These are phyloP conservation scores for Clarias fuscus DNA, from an alignment of 2,797 vertebrate genomes.

Conservation along the genomic window DNA sequence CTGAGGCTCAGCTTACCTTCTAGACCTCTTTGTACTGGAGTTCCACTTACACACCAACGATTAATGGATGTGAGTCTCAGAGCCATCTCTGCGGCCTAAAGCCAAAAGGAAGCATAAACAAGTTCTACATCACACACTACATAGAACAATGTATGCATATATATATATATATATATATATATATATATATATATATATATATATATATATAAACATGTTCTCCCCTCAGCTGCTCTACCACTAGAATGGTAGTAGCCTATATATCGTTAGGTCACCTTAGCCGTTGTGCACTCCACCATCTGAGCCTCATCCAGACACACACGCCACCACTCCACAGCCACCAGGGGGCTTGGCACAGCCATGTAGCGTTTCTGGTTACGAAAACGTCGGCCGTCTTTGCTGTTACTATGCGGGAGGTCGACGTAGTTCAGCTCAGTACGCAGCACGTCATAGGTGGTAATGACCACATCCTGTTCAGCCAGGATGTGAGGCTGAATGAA, in stretches of 20 bases:
- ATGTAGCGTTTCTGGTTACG: slow-evolving; percentile 98
- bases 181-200: too few species aligned
- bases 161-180: too few species aligned
- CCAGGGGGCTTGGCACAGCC: slow-evolving; percentile 96
- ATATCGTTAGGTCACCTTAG: slow-evolving; percentile 77
- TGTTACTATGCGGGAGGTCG: slow-evolving; percentile 96
- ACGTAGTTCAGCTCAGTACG: slow-evolving; percentile 95
- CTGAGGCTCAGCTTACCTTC: slow-evolving; percentile 80
- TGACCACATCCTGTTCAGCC: slow-evolving; percentile 95
- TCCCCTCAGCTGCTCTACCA: neutral
- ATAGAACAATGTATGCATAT: too few species aligned
- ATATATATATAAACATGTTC: too few species aligned
- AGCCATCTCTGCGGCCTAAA: slow-evolving; percentile 97
- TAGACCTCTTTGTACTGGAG: slow-evolving; percentile 94
- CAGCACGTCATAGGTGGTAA: slow-evolving; percentile 96
- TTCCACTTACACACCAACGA: slow-evolving; percentile 98
- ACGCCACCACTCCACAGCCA: slow-evolving; percentile 99
- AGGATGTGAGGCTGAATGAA: slow-evolving; percentile 94
- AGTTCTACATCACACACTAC: neutral
- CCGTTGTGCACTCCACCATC: slow-evolving; percentile 97
- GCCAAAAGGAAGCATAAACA: slow-evolving; percentile 32
- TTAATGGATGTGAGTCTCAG: slow-evolving; percentile 91
- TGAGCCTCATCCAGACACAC: slow-evolving; percentile 98
- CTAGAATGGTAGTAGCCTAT: neutral
- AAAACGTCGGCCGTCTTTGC: slow-evolving; percentile 91